Evolutionary conservation across 2,888 invertebrate species (phyloP).

Genomic region (Pachydiplax longipennis): DNA sequence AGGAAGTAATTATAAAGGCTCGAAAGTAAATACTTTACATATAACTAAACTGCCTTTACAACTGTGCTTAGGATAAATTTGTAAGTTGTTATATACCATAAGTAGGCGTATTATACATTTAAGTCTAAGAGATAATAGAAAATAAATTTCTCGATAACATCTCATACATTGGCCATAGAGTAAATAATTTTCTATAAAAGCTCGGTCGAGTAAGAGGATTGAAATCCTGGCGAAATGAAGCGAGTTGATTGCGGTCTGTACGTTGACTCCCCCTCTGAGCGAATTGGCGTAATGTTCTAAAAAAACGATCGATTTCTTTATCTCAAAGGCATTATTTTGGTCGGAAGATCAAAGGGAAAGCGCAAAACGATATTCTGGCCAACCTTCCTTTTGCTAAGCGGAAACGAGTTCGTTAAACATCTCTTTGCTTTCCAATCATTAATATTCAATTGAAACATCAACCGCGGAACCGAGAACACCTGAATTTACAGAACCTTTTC

Average conservation of each 20-base stretch:
- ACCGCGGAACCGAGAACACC: neutral
- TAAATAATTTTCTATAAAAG: neutral
- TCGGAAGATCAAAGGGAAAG: neutral
- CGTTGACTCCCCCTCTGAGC: neutral
- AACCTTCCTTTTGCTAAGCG: neutral
- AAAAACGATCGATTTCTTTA: neutral
- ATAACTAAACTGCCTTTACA: too few relatives aligned
- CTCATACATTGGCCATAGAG: neutral
- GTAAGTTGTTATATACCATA: too few relatives aligned
- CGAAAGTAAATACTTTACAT: too few relatives aligned
- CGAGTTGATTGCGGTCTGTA: neutral
- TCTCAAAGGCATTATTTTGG: neutral
- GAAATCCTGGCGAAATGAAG: neutral
- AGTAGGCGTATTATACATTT: too few relatives aligned
- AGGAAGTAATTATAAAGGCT: too few relatives aligned
- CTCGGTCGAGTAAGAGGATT: neutral
- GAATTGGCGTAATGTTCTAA: neutral
- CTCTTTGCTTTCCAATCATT: neutral
- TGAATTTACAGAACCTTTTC: too few relatives aligned
- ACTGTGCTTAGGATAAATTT: too few relatives aligned
- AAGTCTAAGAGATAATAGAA: too few relatives aligned
- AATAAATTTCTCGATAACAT: neutral
- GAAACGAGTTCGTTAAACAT: neutral
- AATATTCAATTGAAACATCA: neutral
- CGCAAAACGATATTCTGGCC: neutral